Base-by-base conservation (phyloP, 2,113 vertebrate species). In the Zapus hudsonius region DNA sequence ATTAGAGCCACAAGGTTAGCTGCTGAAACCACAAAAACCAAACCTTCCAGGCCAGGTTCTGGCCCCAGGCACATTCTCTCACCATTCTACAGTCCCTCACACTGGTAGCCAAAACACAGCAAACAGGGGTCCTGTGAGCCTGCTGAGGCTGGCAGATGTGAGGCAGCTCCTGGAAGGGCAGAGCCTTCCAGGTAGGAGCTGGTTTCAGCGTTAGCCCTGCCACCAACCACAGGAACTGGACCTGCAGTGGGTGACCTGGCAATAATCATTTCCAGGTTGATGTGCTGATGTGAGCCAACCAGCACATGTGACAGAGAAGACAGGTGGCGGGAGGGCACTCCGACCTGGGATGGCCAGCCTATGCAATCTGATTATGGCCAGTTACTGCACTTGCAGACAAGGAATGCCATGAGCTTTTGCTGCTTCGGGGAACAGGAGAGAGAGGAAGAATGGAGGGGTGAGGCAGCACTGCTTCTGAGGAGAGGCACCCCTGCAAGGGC, bases 171-270 rank as follows among this genome's bases (percentile, higher is more conserved):
- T 38, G 76, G 57, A 57, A 73, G 79, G 59, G 6, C 40, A 76
- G 82, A 42, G 64, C 27, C 20, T 55, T 67, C 69, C 82, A 40
- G 63, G 67, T 47, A 17, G 42, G 42, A 25, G 5, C 70, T 63
- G 42, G 95, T 85, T 81, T 88, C 73, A 3, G 36, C 73, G 79
- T 59, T 80, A 67, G 78, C 84, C 76, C n/a, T 63, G 88, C 73
- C 67, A 73, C 85, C 40, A 84, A 66, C 40, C 76, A 69, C n/a
- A 93, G 87, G 87, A 91, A 73, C 38, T 66, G 57, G 78, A n/a
- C 17, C 67, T 67, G 17, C 33, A 31, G 79, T 6, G 4, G 36
- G n/a, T 16, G n/a, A 23, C 72, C 47, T 5, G 44, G 72, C 66
- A 63, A 52, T 0, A 10, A 82, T 23, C 87, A 52, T 73, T 73